phyloP scores from a whole-genome alignment of 2,113 vertebrate genomes.

The Lophura nycthemera region DNA sequence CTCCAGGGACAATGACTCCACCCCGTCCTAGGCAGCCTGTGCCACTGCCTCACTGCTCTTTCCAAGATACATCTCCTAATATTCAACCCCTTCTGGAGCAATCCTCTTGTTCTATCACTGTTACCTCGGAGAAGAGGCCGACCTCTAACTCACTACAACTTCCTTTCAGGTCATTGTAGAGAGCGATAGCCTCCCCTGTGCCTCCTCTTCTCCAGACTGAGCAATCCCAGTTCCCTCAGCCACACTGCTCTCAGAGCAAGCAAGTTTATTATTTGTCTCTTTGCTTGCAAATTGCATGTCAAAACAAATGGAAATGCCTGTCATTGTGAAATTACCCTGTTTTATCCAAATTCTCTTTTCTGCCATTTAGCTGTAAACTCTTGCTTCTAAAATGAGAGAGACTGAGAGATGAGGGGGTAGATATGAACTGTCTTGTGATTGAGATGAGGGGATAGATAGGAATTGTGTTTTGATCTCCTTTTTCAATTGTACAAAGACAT shows the following conservation, averaged over 20 bases:
- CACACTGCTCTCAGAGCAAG: background rate
- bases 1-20: background rate
- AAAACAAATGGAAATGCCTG: background rate
- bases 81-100: background rate
- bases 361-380: background rate
- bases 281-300: background rate
- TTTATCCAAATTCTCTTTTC: background rate
- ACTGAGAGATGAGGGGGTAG: background rate
- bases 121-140: background rate
- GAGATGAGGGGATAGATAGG: background rate
- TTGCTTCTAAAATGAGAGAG: background rate
- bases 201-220: background rate
- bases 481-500: background rate
- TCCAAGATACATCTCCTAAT: background rate
- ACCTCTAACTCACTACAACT: background rate
- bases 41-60: background rate
- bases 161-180: background rate
- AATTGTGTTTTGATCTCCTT: background rate
- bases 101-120: background rate
- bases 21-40: background rate
- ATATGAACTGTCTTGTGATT: background rate
- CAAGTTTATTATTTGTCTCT: background rate
- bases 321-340: background rate
- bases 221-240: background rate
- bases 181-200: background rate